phyloP scores from a whole-genome alignment of 2,888 invertebrate genomes.

The Luperina testacea region DNA sequence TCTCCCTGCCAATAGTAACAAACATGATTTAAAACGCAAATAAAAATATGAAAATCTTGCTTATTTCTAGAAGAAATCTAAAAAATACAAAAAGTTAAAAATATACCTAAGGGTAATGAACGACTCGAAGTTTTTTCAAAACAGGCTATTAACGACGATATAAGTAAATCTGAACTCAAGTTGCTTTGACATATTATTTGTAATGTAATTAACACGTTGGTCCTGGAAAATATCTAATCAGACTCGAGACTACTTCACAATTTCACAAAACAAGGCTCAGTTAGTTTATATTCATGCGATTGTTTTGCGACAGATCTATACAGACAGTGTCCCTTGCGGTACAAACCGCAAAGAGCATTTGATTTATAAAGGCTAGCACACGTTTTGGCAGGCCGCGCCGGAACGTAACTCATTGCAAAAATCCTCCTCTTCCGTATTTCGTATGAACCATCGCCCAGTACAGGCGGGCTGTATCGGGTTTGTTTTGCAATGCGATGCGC shows the following conservation, averaged over 20 bases:
- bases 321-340: not conserved
- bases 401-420: not conserved
- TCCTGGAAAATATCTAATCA: not conserved
- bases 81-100: not conserved
- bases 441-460: not conserved
- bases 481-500: not conserved
- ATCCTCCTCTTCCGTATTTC: not conserved
- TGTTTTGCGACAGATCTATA: conserved; percentile 3
- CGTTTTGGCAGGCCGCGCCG: too few species aligned
- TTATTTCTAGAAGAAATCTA: not conserved
- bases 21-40: not conserved
- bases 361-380: not conserved
- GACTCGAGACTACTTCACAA: not conserved
- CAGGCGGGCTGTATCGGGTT: not conserved
- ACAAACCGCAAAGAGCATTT: not conserved
- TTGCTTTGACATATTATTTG: not conserved
- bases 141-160: not conserved
- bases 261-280: not conserved
- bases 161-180: not conserved
- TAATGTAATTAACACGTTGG: not conserved
- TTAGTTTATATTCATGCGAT: not conserved
- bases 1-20: not conserved
- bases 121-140: not conserved
- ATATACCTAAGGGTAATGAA: not conserved
- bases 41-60: conserved; percentile 10